Percentiles rank a stretch among this genome's conserved stretches.
These are phyloP conservation scores for Elephantulus edwardii DNA, from an alignment of 2,113 vertebrate genomes.

Conservation along the genomic window DNA sequence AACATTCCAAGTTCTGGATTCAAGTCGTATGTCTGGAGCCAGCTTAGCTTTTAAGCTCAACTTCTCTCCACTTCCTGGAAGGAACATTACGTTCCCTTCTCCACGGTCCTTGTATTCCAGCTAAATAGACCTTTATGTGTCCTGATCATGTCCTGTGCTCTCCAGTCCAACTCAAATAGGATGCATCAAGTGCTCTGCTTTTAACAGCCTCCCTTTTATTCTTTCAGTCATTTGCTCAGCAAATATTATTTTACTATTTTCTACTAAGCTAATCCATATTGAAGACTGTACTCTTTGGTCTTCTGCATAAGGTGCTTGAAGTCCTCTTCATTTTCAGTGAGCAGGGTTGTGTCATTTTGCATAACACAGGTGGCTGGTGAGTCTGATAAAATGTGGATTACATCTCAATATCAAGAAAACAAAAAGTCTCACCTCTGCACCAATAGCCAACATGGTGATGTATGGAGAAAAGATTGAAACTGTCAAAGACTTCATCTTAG, in stretches of 20 bases:
- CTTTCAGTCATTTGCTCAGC: background rate
- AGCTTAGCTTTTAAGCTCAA: background rate
- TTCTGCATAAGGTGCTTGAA: no score
- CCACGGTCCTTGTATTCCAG: background rate
- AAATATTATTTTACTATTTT: background rate
- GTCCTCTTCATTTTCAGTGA: no score
- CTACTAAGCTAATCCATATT: no score
- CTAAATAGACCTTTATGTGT: background rate
- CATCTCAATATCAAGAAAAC: no score
- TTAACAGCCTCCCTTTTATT: background rate
- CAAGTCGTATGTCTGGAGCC: background rate
- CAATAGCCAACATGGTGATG: no score
- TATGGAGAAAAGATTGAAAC: no score
- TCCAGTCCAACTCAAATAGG: background rate
- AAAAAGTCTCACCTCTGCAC: no score
- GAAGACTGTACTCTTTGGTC: no score
- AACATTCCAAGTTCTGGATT: background rate
- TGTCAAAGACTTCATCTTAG: no score
- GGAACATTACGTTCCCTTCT: background rate
- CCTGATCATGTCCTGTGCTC: background rate
- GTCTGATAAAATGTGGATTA: no score
- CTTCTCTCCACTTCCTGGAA: background rate
- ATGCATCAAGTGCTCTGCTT: background rate
- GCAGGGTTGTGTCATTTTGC: no score
- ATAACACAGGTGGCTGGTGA: no score